Base-by-base conservation (phyloP, 1,140 invertebrate genomes). In the Pissodes strobi region DNA sequence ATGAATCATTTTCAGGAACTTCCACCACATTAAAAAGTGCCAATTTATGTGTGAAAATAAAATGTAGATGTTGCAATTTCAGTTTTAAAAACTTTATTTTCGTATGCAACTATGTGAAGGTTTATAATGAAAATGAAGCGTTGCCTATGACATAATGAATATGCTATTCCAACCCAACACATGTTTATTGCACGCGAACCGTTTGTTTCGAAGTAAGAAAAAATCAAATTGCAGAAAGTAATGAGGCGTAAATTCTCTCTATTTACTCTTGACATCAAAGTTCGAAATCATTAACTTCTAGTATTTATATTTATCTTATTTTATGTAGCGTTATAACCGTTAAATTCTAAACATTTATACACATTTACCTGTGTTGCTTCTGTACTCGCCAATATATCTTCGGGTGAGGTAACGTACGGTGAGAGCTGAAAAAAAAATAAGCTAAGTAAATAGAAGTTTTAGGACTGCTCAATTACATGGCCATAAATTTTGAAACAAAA, bases 321-420 rank as follows among this genome's bases (percentile, higher is more conserved):
- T 55, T 10, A 55, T 37, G 19, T 12, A 39, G 5, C 23, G 25
- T 3, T 9, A 2, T 41, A 22, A 18, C 10, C 30, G 18, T 2
- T n/a, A 41, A 41, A 41, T 15, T 41, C n/a, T 10, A 13, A 21
- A 46, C 19, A 46, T 21, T 46, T 30, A 30, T 30, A 6, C 4
- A 46, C 8, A 78, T 80, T 83, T 79, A 90, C 89, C 89, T 80
- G 89, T 87, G 75, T 89, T 88, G 69, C 89, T 90, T 73, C 89
- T 84, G 76, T 92, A 91, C 82, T 91, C 89, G 51, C 90, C 89
- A 62, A 91, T 91, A 76, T 87, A 92, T 70, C 89, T 78, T 70
- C 87, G 83, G 4, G 90, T 92, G 23, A 91, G 76, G 74, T 89
- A 91, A 30, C 90, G 82, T 2, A 92, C 90, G 13, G 89, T 90